Base-by-base conservation (phyloP, 2,888 invertebrate species). In the Leptinotarsa tumamoca region DNA sequence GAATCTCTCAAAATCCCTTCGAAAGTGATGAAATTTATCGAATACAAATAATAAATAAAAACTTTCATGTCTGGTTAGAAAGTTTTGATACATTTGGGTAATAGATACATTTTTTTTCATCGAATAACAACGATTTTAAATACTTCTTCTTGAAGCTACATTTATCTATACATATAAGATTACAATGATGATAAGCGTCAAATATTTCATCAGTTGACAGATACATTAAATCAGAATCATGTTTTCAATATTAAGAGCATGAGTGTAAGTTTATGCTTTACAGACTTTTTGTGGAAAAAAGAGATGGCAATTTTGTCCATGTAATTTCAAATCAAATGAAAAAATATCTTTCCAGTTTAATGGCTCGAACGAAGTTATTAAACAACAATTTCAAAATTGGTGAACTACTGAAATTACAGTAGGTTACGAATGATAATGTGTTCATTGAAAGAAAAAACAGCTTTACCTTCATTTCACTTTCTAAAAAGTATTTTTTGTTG, bases 131-230 rank as follows among this genome's bases (percentile, higher is more conserved):
- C 80, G 76, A 82, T 80, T 78, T 81, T 82, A 79, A 80, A 80
- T 79, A 73, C 75, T 70, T 78, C 75, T 70, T 76, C 79, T 77
- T 80, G 82, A 83, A 82, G 82, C 80, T 82, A 83, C 83, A 83
- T 83, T 81, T 67, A 81, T 81, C 82, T 83, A 82, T 81, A 82
- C 81, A 82, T 79, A 80, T 77, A 81, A 75, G 80, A 74, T 81
- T 82, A 82, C 79, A 81, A 73, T 74, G 76, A 79, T 79, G 76
- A 72, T 73, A 70, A 78, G 73, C 71, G 58, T 75, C 71, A 66
- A 75, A 63, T 61, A 72, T 68, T 68, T 72, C 68, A 71, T 63
- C 67, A 18, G 71, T 67, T 71, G 67, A 68, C 52, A 71, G 68
- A 74, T 73, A 71, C 71, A 63, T 61, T 68, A 74, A 56, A 73